These are phyloP conservation scores for Shargacucullia verbasci DNA, from an alignment of 2,888 invertebrate genomes.

Conservation along the genomic window DNA sequence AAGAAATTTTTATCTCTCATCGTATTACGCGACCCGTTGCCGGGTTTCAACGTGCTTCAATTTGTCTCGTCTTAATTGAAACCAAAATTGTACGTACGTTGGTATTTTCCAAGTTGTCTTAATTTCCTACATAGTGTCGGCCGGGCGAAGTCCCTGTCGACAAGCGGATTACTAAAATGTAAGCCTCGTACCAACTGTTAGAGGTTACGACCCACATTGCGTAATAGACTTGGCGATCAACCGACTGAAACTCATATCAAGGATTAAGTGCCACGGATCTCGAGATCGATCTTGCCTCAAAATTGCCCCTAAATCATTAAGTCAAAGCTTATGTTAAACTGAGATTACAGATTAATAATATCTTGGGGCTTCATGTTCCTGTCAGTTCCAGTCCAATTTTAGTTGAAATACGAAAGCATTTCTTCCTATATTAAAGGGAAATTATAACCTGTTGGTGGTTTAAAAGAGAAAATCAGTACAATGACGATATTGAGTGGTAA, in stretches of 20 bases:
- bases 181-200: slow-evolving; percentile 61
- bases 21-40: slow-evolving; percentile 44
- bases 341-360: slow-evolving; percentile 63
- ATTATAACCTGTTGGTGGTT: slow-evolving; percentile 25
- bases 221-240: slow-evolving; percentile 63
- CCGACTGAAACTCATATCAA: slow-evolving; percentile 73
- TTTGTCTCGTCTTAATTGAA: slow-evolving; percentile 56
- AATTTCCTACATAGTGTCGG: slow-evolving; percentile 46
- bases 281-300: slow-evolving; percentile 60
- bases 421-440: slow-evolving; percentile 21
- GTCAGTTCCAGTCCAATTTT: slow-evolving; percentile 30
- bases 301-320: slow-evolving; percentile 61
- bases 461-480: slow-evolving; percentile 19
- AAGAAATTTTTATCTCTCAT: slow-evolving; percentile 50
- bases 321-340: slow-evolving; percentile 59
- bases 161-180: slow-evolving; percentile 69
- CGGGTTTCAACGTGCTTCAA: slow-evolving; percentile 46
- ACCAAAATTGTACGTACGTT: slow-evolving; percentile 51
- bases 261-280: slow-evolving; percentile 67
- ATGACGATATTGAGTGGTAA: slow-evolving; percentile 31
- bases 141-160: slow-evolving; percentile 57
- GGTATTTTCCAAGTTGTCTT: slow-evolving; percentile 56
- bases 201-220: slow-evolving; percentile 57
- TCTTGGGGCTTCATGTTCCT: slow-evolving; percentile 37
- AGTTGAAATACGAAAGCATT: slow-evolving; percentile 43